phyloP scores from a whole-genome alignment of 2,113 vertebrate species.

The Lipotes vexillifer region DNA sequence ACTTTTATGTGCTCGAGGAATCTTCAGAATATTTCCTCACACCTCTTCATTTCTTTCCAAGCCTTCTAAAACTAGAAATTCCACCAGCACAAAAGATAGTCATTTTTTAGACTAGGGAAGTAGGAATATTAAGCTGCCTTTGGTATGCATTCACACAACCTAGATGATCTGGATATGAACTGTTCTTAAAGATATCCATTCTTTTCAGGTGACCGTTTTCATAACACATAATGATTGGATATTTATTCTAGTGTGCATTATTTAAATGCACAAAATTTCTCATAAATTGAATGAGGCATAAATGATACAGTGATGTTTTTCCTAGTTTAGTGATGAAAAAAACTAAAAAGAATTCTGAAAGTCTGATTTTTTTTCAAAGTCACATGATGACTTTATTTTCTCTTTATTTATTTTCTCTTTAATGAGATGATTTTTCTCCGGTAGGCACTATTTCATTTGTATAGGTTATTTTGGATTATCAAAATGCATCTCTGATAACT shows the following conservation, averaged over 20 bases:
- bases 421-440: slow-evolving; percentile 18
- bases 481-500: slow-evolving; percentile 27
- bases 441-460: background rate
- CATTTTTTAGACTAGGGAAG: background rate
- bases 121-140: slow-evolving; percentile 13
- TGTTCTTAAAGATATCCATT: slow-evolving; percentile 26
- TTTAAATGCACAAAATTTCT: background rate
- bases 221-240: background rate
- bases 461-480: slow-evolving; percentile 28
- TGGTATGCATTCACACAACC: background rate
- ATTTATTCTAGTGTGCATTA: slow-evolving; percentile 13
- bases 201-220: slow-evolving; percentile 30
- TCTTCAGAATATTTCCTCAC: slow-evolving; percentile 22
- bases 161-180: background rate
- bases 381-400: background rate
- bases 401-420: slow-evolving; percentile 22
- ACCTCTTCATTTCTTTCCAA: slow-evolving; percentile 35
- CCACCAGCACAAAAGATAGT: background rate
- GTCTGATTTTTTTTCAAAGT: background rate
- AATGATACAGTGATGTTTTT: slow-evolving; percentile 1
- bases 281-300: background rate
- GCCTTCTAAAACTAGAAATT: slow-evolving; percentile 34
- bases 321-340: background rate
- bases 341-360: background rate
- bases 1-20: background rate